Conservation (phyloP, 2,797 vertebrate species). For the Ataeniobius toweri region DNA sequence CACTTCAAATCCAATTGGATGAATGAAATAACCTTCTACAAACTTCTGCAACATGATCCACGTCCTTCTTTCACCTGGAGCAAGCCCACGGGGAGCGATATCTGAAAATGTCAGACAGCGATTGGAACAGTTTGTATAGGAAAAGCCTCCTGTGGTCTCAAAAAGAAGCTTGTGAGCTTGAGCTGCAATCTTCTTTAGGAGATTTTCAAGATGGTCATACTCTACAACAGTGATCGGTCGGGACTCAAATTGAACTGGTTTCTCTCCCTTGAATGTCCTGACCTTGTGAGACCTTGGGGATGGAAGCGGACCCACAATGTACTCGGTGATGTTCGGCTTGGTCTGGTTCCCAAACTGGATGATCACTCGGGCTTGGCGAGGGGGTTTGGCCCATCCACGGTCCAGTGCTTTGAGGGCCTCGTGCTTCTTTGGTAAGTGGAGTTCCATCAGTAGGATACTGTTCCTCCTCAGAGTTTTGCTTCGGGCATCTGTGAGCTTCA, state of each 20-base stretch:
- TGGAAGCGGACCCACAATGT: conserved; percentile 87
- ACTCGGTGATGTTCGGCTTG: conserved; percentile 87
- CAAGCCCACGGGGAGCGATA: conserved; percentile 86
- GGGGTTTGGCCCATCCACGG: conserved; percentile 73
- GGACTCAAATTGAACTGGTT: conserved; percentile 72
- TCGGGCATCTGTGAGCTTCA: conserved; percentile 72
- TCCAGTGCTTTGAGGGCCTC: conserved; percentile 84
- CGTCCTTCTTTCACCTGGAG: conserved; percentile 83
- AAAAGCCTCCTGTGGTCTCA: conserved; percentile 85
- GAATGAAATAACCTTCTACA: conserved; percentile 90
- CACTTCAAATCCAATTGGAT: conserved; percentile 91
- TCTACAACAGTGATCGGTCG: conserved; percentile 81
- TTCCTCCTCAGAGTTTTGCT: conserved; percentile 81
- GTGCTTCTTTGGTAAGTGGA: conserved; percentile 86
- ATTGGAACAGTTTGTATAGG: conserved; percentile 78
- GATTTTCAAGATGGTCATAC: conserved; percentile 70
- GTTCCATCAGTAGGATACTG: conserved; percentile 89
- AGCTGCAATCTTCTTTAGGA: conserved; percentile 60
- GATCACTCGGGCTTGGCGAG: conserved; percentile 84
- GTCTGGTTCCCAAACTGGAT: conserved; percentile 86
- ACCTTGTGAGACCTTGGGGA: conserved; percentile 72
- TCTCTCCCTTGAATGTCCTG: conserved; percentile 59
- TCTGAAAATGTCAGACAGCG: conserved; percentile 88
- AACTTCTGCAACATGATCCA: conserved; percentile 91
- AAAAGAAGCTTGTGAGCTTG: conserved; percentile 80